Conservation (phyloP, 2,113 vertebrate species). For the Melanotaenia duboulayi region DNA sequence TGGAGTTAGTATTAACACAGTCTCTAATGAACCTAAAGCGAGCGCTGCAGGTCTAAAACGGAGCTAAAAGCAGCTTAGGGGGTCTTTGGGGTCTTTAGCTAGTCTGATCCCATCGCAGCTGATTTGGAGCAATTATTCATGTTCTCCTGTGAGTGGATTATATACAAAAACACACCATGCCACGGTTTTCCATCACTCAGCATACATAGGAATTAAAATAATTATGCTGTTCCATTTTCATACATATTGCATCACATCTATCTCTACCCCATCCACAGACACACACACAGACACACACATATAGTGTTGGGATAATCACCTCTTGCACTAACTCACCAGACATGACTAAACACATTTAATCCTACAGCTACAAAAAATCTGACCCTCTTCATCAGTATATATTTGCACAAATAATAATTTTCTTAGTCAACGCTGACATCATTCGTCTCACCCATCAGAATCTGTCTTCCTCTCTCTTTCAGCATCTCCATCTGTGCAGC, state of each 20-base stretch:
- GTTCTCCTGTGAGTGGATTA: conserved; percentile 19
- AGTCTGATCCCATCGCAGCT: conserved; percentile 69
- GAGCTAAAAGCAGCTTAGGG: conserved; percentile 66
- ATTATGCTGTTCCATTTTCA: not conserved
- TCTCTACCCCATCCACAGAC: not conserved
- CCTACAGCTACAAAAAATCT: conserved; percentile 31
- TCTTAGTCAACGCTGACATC: conserved; percentile 20
- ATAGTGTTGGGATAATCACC: not conserved
- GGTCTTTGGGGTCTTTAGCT: conserved; percentile 53
- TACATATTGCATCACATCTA: not conserved
- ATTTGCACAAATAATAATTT: conserved; percentile 14
- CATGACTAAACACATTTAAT: conserved; percentile 21
- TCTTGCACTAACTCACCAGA: conserved; percentile 6
- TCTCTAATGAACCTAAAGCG: conserved; percentile 57
- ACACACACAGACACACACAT: not conserved
- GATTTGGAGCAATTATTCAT: conserved; percentile 61
- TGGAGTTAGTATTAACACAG: conserved; percentile 50
- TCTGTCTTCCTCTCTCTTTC: conserved; percentile 9
- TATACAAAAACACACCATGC: not conserved
- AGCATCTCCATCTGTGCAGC: conserved; percentile 49
- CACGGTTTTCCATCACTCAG: not conserved
- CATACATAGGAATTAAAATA: conserved; percentile 11
- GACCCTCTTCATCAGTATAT: conserved; percentile 45
- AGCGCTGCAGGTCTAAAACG: conserved; percentile 42
- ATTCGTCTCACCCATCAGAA: conserved; percentile 21